phyloP scores from a whole-genome alignment of 2,797 vertebrate species.

The Hephaestus fuliginosus region DNA sequence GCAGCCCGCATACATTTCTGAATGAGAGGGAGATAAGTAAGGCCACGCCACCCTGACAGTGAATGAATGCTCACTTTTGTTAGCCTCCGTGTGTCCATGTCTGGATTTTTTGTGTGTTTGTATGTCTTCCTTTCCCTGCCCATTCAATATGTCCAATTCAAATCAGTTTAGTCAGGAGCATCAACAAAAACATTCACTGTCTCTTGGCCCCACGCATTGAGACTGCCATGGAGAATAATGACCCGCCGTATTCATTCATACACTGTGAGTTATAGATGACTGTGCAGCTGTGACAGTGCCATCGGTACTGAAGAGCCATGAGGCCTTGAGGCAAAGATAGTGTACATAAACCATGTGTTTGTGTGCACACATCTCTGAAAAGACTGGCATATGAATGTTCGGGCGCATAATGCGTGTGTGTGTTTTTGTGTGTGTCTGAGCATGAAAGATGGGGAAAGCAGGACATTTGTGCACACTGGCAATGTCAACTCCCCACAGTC shows the following conservation, averaged over 20 bases:
- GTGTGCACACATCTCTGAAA: conserved; percentile 38
- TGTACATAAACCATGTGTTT: conserved; percentile 61
- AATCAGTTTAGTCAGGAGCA: conserved; percentile 24
- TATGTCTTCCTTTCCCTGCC: conserved; percentile 28
- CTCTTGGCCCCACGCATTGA: conserved; percentile 15
- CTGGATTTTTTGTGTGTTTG: conserved; percentile 14
- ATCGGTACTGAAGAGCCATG: conserved; percentile 48
- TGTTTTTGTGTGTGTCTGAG: conserved; percentile 10
- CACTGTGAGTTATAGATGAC: conserved; percentile 65
- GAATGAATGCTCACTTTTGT: conserved; percentile 50
- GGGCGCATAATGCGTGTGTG: not conserved
- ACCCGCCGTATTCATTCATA: conserved; percentile 51
- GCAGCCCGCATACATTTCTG: conserved; percentile 58
- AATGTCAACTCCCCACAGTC: conserved; percentile 39
- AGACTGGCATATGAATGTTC: not conserved
- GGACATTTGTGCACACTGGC: conserved; percentile 35
- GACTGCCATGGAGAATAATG: conserved; percentile 41
- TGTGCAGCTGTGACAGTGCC: conserved; percentile 56
- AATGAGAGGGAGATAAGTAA: conserved; percentile 75
- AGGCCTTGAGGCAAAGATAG: conserved; percentile 72
- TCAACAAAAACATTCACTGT: conserved; percentile 33
- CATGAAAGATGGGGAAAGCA: conserved; percentile 48
- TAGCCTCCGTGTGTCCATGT: conserved; percentile 39
- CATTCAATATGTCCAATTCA: conserved; percentile 19
- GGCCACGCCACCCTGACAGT: conserved; percentile 34